Evolutionary conservation across 1,140 invertebrate genomes (phyloP).

Genomic region (Camponotus pennsylvanicus): DNA sequence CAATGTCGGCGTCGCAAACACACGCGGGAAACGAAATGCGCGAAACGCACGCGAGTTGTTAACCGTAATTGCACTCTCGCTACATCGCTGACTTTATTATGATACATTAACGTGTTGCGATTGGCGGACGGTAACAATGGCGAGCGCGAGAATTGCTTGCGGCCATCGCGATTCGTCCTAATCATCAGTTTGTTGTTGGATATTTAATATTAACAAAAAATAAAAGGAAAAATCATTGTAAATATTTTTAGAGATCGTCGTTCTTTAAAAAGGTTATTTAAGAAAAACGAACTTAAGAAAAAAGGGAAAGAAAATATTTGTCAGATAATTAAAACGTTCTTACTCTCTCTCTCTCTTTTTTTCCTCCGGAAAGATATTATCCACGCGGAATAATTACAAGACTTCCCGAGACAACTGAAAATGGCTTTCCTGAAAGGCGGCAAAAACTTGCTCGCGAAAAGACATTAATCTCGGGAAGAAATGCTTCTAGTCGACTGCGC

Average conservation of each 20-base stretch:
- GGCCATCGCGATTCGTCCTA: neutral
- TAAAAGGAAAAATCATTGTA: neutral
- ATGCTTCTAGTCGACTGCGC: conserved; percentile 12
- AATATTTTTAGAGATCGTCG: neutral
- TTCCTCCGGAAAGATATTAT: neutral
- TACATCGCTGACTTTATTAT: conserved; percentile 53
- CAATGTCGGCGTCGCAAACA: neutral
- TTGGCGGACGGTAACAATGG: conserved; percentile 20
- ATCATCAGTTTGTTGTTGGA: neutral
- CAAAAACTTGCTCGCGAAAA: conserved; percentile 36
- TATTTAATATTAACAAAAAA: neutral
- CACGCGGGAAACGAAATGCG: conserved; percentile 24
- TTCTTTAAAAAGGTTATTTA: neutral
- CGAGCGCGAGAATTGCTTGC: conserved; percentile 5
- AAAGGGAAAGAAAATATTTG: conserved; percentile 1
- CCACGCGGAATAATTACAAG: conserved; percentile 45
- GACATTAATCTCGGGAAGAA: conserved; percentile 52
- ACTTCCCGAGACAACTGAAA: conserved; percentile 36
- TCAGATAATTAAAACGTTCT: conserved; percentile 39
- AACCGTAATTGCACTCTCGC: conserved; percentile 22
- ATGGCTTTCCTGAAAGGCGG: conserved; percentile 37
- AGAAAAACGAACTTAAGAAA: neutral
- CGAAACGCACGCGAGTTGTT: conserved; percentile 55
- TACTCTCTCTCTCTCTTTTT: neutral
- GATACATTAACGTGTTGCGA: conserved; percentile 48